Evolutionary conservation across 2,888 invertebrate genomes (phyloP).

Genomic region (Ichneumoninae sp.): DNA sequence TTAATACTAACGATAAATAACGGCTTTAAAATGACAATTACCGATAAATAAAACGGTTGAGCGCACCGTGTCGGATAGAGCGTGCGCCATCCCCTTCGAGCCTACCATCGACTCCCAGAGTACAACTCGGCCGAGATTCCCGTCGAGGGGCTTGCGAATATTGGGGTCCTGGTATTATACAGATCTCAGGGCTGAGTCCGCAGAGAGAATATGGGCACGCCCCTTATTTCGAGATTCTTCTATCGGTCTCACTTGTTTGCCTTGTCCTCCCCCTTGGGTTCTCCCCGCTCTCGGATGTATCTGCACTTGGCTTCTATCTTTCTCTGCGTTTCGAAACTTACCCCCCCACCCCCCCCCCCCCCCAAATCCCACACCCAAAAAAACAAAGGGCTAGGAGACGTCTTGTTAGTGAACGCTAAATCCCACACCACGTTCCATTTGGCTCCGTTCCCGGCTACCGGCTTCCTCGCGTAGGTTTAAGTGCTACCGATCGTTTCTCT

Average conservation of each 20-base stretch:
- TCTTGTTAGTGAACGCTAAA: constrained; percentile 72
- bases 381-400: constrained; percentile 68
- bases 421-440: constrained; percentile 15
- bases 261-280: constrained; percentile 21
- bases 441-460: neutral
- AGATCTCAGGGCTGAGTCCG: constrained; percentile 38
- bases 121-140: constrained; percentile 30
- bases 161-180: constrained; percentile 48
- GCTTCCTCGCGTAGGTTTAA: constrained; percentile 51
- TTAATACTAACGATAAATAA: constrained; percentile 65
- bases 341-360: too few species aligned
- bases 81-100: constrained; percentile 40
- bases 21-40: constrained; percentile 68
- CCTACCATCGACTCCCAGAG: constrained; percentile 34
- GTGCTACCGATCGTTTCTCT: constrained; percentile 59
- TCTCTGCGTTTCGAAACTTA: constrained; percentile 18
- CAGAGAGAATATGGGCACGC: constrained; percentile 46
- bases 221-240: constrained; percentile 47
- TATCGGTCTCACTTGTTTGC: constrained; percentile 45
- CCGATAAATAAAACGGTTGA: constrained; percentile 64
- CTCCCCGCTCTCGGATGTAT: constrained; percentile 30
- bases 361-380: too few species aligned
- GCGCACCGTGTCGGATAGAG: constrained; percentile 59
- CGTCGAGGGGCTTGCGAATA: constrained; percentile 22
- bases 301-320: constrained; percentile 37